Evolutionary conservation across 2,888 invertebrate species (phyloP), one percentile per base, ranked within the genome.

Genomic region (Flexamia atlantica): DNA sequence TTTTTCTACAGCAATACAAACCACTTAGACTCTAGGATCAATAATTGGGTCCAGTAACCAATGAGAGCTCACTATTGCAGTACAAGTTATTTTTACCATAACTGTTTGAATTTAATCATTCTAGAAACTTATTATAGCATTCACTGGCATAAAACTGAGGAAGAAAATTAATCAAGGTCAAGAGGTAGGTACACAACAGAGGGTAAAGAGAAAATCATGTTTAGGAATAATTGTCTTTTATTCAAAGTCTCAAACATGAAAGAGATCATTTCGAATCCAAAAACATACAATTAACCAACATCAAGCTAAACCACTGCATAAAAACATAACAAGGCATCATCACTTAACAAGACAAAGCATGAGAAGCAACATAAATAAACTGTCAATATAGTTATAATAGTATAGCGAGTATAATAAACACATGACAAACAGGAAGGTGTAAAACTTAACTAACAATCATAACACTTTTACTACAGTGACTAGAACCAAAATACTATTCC

Each of bases 211-310:
- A 70, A 70, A 40, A 72, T 32, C 20, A 42, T 40, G 3, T 32
- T 30, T 76, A 76, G 74, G 74, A 76, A 76, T 76, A 76, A 28
- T 76, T 76, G 74, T 76, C 74, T 76, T 76, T 76, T 76, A 76
- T 76, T 76, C 74, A 76, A 76, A 76, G 25, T 72, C 23, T 76
- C 72, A 40, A 46, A 76, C 74, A 76, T 46, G 50, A 76, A 28
- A 50, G 50, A 46, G 46, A 76, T 76, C 46, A 76, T 76, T 76
- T 76, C 23, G 74, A 46, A 50, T 76, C 46, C 74, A 76, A 76
- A 76, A 76, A 76, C 74, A 28, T 76, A 76, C 74, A 76, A 76
- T 50, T 76, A 76, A 76, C 74, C 74, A 76, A 76, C 74, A 76
- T 46, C 74, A 25, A 76, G 74, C 74, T 76, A 76, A 76, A 76